Conservation (phyloP, 2,797 vertebrate species). For the Enteromius paludinosus region DNA sequence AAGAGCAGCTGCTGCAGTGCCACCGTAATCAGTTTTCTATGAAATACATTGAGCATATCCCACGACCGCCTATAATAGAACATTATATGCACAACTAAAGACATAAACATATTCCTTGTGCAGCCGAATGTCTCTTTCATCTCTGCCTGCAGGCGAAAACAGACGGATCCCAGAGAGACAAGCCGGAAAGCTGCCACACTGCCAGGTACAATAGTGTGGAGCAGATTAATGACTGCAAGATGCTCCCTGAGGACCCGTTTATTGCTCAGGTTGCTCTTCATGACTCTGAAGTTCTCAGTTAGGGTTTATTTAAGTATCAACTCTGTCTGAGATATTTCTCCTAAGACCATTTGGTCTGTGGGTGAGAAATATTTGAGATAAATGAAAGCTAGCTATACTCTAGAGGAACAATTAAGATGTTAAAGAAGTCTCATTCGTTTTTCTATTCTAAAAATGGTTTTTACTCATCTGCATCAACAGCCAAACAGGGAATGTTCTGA, state of each 20-base stretch:
- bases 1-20: conserved; percentile 29
- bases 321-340: not conserved
- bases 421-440: not conserved
- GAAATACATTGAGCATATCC: conserved; percentile 20
- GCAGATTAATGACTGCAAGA: not conserved
- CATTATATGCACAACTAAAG: not conserved
- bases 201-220: conserved; percentile 5
- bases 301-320: not conserved
- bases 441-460: not conserved
- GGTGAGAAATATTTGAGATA: not conserved
- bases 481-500: not conserved
- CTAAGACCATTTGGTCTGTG: not conserved
- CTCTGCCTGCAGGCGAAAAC: conserved; percentile 6
- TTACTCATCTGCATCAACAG: not conserved
- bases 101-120: conserved; percentile 21
- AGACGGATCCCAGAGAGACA: conserved; percentile 6
- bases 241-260: not conserved
- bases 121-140: conserved; percentile 10
- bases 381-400: not conserved
- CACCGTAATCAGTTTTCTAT: conserved; percentile 36
- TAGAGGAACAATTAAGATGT: not conserved
- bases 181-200: not conserved
- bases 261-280: not conserved
- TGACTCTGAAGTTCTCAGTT: not conserved
- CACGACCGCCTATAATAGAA: not conserved